Evolutionary conservation across 2,113 vertebrate genomes (phyloP), one percentile per base, ranked within the genome.

Genomic region (Crotalus viridis): DNA sequence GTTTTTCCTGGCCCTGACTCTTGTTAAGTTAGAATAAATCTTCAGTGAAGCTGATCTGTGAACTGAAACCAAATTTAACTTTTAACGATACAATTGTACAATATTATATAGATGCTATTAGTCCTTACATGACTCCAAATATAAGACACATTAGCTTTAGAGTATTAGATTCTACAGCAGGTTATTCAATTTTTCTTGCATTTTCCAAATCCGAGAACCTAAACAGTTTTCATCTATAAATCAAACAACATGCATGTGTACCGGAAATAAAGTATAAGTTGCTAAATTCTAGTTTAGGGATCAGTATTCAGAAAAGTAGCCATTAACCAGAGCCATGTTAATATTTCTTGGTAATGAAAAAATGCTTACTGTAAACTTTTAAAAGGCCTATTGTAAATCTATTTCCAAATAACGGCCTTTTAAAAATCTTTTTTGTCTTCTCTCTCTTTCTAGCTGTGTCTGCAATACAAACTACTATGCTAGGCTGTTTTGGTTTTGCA

Each of bases 401-500:
- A 39, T 81, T n/a, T 33, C 17, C 7, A 39, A 87, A 43, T 21
- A 64, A 54, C 43, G 1, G 15, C 19, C 61, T 89, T 61, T 90
- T 21, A 10, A 24, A 57, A 21, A 9, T 5, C 2, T 22, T 8
- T 89, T 46, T 55, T 46, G 26, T 28, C 52, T 33, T 61, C 15
- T 93, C 43, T 85, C 26, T 7, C 74, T 59, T 85, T 54, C 8
- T 85, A 74, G 28, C 81, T 86, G 33, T 48, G 59, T 89, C 94
- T 86, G 5, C 85, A 91, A 94, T 88, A 95, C 55, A 93, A 56
- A 90, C 5, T 19, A 88, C 74, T 92, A 22, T 43, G 74, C 1
- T 91, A 56, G 33, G 87, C 6, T 61, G 74, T 91, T 74, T 48
- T 51, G 12, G 59, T 92, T 85, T 95, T 87, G 88, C 91, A 93